Conservation (phyloP, 2,888 invertebrate genomes). For the Hirtodrosophila histrioides region DNA sequence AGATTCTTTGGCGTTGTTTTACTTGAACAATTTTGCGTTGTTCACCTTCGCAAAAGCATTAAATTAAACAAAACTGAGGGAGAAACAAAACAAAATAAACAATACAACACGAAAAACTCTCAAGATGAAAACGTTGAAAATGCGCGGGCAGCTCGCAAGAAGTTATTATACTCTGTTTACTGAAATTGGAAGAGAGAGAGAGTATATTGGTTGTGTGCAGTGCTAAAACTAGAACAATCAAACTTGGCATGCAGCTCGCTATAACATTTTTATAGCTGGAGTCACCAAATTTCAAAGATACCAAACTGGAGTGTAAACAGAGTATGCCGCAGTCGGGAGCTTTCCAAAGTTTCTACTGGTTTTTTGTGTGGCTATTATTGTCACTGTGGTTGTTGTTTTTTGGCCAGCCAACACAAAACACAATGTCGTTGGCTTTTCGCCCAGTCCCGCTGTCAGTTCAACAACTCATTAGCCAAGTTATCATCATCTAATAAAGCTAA, state of each 20-base stretch:
- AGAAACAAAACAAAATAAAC: constrained; percentile 12
- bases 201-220: no score
- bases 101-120: constrained; percentile 32
- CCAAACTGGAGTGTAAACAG: no score
- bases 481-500: constrained; percentile 73
- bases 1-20: constrained; percentile 38
- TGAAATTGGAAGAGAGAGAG: no score
- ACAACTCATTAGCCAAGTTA: constrained; percentile 77
- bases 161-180: constrained; percentile 16
- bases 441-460: constrained; percentile 51
- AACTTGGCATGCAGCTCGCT: no score
- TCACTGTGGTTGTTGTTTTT: constrained; percentile 35
- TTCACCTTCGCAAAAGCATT: constrained; percentile 64
- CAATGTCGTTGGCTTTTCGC: constrained; percentile 64
- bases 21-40: constrained; percentile 43
- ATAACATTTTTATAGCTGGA: no score
- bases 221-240: no score
- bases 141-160: constrained; percentile 67
- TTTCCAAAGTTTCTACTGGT: no score
- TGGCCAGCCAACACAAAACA: constrained; percentile 55
- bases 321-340: no score
- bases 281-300: no score
- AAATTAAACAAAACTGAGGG: constrained; percentile 27
- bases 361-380: neutral
- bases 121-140: constrained; percentile 68